These are phyloP conservation scores for Ephydatia muelleri DNA, from an alignment of 37 sponge, comb jelly and placozoan species.

Conservation along the genomic window DNA sequence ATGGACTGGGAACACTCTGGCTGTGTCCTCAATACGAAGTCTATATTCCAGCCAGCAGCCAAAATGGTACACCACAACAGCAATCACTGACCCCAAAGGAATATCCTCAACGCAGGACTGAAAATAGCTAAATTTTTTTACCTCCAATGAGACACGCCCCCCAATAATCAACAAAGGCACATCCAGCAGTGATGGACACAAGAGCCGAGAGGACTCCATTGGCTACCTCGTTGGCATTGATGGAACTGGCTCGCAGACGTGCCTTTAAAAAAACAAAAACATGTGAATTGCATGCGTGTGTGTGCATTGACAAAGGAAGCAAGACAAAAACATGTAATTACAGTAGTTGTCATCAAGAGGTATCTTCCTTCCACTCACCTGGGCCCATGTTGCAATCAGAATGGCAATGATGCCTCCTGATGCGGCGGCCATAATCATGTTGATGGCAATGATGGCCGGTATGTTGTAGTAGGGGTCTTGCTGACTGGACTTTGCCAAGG, in stretches of 20 bases:
- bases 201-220: conserved; percentile 88
- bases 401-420: conserved; percentile 78
- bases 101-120: no score
- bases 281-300: no score
- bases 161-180: conserved; percentile 81
- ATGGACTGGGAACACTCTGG: conserved; percentile 89
- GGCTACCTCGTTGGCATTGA: conserved; percentile 94
- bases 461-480: conserved; percentile 55
- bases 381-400: conserved; percentile 81
- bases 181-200: conserved; percentile 89
- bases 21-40: conserved; percentile 79
- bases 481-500: background rate
- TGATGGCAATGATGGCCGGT: conserved; percentile 80
- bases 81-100: conserved; percentile 39
- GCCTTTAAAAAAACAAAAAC: conserved; percentile 28
- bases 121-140: conserved; percentile 5
- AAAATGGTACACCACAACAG: conserved; percentile 83
- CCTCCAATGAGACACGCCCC: conserved; percentile 81
- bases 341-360: no score
- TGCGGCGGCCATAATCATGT: conserved; percentile 85
- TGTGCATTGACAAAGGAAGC: no score
- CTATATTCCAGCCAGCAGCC: conserved; percentile 87
- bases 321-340: no score
- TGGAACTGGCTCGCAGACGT: conserved; percentile 56
- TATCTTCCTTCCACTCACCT: conserved; percentile 53